Base-by-base conservation (phyloP, 30 jellyfish, hydroid and myxozoan genomes). In the Chrysaora quinquecirrha region DNA sequence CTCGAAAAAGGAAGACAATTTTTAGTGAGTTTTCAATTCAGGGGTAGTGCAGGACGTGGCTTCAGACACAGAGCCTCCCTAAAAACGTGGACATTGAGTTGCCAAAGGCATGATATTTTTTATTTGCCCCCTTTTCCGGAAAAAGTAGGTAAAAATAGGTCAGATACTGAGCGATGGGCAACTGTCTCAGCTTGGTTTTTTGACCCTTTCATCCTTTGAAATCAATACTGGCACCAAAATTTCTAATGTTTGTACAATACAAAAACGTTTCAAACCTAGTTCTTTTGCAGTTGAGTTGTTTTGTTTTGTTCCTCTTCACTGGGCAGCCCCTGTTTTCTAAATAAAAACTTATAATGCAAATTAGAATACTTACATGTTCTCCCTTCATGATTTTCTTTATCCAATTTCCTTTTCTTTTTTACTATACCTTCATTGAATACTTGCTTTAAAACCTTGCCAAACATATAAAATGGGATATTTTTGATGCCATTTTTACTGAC, bases 361-460 rank as follows among this genome's bases (percentile, higher is more conserved):
- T 43, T 43, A 43, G 58, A 43, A 43, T 43, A 43, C 58, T 43
- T 43, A 43, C 58, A 43, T 43, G 58, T 43, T 43, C 58, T 43
- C 58, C 58, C 58, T 6, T 16, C 58, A 43, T 43, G 9, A 43
- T 43, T 43, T 43, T 43, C 58, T 43, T 43, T 43, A 43, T 43
- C 58, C 58, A 43, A 43, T 43, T 43, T 43, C 58, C 58, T 43
- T 43, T 43, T 43, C 58, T 43, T 43, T 43, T 43, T 43, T 43
- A 43, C 16, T 43, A 43, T 43, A 9, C 58, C 16, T 43, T 43
- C 58, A 16, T 43, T 43, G 58, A 43, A 43, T 16, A 43, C 58
- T 43, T 43, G 58, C 58, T 43, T 43, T 43, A 43, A 43, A 43
- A 43, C 58, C 58, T 43, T 43, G 58, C 58, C 58, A 43, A 43